A percentile compares a stretch with the other conserved stretches of the same genome.
Evolutionary conservation across 2,888 invertebrate species (phyloP).

Genomic region (Amiota communis): DNA sequence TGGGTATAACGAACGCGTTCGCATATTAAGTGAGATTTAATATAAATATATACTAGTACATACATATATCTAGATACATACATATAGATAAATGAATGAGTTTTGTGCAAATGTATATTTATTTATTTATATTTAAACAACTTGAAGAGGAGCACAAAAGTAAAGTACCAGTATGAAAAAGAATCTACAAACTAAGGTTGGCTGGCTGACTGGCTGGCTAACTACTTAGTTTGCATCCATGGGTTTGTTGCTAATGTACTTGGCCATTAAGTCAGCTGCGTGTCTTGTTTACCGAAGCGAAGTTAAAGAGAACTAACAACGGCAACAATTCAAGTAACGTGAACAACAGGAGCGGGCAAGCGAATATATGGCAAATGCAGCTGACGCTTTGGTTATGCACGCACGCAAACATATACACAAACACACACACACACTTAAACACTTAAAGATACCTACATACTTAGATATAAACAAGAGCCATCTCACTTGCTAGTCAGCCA

Average conservation of each 20-base stretch:
- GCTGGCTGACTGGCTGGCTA: conserved; percentile 7
- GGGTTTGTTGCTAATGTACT: conserved; percentile 60
- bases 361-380: conserved; percentile 16
- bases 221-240: conserved; percentile 21
- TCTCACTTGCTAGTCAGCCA: background rate
- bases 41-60: background rate
- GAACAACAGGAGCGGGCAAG: conserved; percentile 15
- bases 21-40: conserved; percentile 14
- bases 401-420: background rate
- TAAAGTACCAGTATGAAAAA: background rate
- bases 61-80: no score
- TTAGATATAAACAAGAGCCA: background rate
- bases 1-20: background rate
- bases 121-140: conserved; percentile 18
- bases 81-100: no score
- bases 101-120: background rate
- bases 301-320: background rate
- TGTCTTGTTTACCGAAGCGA: conserved; percentile 64
- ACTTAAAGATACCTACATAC: background rate
- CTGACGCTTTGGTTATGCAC: conserved; percentile 1
- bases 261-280: conserved; percentile 64
- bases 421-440: background rate
- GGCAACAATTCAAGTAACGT: conserved; percentile 23
- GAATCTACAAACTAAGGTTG: background rate
- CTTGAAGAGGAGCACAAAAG: conserved; percentile 8